Evolutionary conservation across 2,797 vertebrate genomes (phyloP).

Genomic region (Triplophysa yarkandensis): DNA sequence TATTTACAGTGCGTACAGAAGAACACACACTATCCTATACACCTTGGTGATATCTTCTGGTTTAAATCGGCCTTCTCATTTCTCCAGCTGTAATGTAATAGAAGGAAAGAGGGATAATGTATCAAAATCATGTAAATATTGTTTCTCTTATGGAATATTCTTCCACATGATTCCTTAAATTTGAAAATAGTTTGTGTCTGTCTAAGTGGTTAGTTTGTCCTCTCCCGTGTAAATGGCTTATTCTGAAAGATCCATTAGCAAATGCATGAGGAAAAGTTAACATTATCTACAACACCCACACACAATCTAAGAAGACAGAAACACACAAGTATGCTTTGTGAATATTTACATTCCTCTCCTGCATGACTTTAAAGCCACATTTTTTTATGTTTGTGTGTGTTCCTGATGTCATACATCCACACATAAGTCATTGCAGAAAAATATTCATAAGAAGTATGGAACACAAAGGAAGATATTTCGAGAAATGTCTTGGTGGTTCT

Average conservation of each 20-base stretch:
- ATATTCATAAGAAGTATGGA: no score
- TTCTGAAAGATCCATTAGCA: conserved; percentile 45
- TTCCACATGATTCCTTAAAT: not conserved
- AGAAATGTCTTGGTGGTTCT: no score
- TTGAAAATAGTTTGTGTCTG: not conserved
- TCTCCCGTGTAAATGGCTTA: conserved; percentile 15
- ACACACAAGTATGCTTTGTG: conserved; percentile 31
- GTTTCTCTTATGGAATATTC: not conserved
- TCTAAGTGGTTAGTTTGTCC: not conserved
- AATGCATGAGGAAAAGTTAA: conserved; percentile 46
- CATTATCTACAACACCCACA: conserved; percentile 9
- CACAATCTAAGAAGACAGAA: not conserved
- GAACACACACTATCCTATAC: not conserved
- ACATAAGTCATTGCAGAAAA: no score
- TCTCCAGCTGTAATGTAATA: no score
- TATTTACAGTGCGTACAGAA: conserved; percentile 9
- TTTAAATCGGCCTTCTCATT: no score
- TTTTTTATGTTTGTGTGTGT: no score
- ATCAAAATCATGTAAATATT: not conserved
- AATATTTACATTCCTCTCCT: no score
- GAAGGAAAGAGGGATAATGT: not conserved
- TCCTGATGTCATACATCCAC: no score
- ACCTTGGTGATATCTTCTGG: not conserved
- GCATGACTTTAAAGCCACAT: no score
- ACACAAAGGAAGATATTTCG: no score